Evolutionary conservation across 2,113 vertebrate genomes (phyloP).

Genomic region (Nansenia antarctica): DNA sequence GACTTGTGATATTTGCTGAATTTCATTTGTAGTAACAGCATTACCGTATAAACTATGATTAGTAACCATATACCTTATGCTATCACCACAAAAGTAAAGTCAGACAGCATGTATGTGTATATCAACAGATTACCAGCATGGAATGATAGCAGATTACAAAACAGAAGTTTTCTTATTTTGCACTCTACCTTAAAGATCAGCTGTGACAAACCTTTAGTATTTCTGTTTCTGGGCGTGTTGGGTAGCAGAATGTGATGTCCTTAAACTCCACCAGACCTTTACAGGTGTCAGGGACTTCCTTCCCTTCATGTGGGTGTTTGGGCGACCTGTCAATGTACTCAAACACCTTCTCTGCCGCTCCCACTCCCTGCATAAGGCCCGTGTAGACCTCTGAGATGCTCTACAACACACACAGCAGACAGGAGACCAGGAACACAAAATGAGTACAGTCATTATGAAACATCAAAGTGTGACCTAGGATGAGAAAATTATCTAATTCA

Average conservation of each 20-base stretch:
- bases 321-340: constrained; percentile 92
- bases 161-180: background rate
- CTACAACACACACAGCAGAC: constrained; percentile 60
- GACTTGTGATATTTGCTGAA: no score
- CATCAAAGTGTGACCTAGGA: no score
- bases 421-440: background rate
- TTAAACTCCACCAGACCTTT: constrained; percentile 89
- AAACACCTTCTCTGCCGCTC: constrained; percentile 95
- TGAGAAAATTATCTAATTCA: no score
- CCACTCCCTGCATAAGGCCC: constrained; percentile 94
- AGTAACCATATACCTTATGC: no score
- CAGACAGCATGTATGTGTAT: no score
- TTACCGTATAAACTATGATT: no score
- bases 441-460: background rate
- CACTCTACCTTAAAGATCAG: background rate
- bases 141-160: no score
- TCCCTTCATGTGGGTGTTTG: constrained; percentile 77
- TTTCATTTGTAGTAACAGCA: no score
- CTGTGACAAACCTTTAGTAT: constrained; percentile 84
- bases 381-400: constrained; percentile 92
- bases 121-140: no score
- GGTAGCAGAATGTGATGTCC: constrained; percentile 89
- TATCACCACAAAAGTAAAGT: no score
- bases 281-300: constrained; percentile 80
- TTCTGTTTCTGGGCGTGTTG: constrained; percentile 81